Base-by-base conservation (phyloP, 2,797 vertebrate genomes). In the Otolemur crassicaudatus region DNA sequence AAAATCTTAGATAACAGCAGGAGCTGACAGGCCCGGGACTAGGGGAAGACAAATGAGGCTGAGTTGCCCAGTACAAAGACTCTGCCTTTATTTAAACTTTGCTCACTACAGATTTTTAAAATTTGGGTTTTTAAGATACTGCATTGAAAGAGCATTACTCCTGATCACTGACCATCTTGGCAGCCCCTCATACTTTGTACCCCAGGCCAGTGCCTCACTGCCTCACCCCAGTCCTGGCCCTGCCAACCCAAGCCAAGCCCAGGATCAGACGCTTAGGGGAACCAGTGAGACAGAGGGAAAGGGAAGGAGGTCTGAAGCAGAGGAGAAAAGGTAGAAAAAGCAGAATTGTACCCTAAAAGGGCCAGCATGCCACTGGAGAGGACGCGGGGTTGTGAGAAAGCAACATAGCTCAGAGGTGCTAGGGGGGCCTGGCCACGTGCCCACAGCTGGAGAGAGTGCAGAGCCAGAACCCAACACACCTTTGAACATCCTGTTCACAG, bases 401-500 rank as follows among this genome's bases (percentile, higher is more conserved):
- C 0, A 7, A 0, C 4, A 0, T 29, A 34, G 31, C 49, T 73
- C 58, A 1, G 17, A 58, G 25, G 40, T 11, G 19, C 31, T 34
- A 25, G 2, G 0, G 7, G 46, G 16, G 60, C 7, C 53, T 43
- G 85, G 29, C 19, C 46, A 0, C 0, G 19, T 37, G 6, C 46
- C 31, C 12, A 13, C 7, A 23, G 10, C 46, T 5, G 2, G 43
- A 43, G 34, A 34, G 11, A 7, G 3, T 0, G 0, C 61, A 20
- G n/a, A 34, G 7, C 12, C 40, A 4, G 7, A 22, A 19, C 23
- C 13, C 37, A 20, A 22, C 96, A 43, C 98, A 99, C 99, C 99
- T 99, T 96, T 98, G 97, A 99, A 99, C 97, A 99, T 98, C 96
- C 99, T 99, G 98, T 99, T 99, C 96, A 99, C 97, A 56, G 98